These are phyloP conservation scores for Thamnophis elegans DNA, from an alignment of 2,797 vertebrate genomes.

Conservation along the genomic window DNA sequence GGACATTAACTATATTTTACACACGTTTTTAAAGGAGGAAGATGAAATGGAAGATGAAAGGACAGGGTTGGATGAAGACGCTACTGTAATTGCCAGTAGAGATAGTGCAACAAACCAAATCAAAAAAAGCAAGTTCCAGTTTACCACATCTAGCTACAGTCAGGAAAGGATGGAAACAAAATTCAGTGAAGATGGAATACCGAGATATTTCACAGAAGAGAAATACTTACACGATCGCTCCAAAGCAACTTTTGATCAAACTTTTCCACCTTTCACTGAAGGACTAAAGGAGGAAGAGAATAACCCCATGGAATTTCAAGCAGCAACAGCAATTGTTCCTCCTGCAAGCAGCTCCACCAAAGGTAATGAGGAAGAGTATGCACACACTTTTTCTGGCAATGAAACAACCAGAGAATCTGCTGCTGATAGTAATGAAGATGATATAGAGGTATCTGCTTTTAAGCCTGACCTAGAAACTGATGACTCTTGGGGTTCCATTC, in stretches of 20 bases:
- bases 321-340: conserved; percentile 57
- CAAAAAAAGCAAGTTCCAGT: conserved; percentile 65
- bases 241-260: conserved; percentile 62
- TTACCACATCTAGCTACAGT: conserved; percentile 69
- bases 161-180: conserved; percentile 55
- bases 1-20: conserved; percentile 36
- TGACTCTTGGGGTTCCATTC: conserved; percentile 66
- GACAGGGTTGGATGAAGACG: conserved; percentile 58
- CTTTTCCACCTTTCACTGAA: conserved; percentile 61
- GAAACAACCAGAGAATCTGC: conserved; percentile 64
- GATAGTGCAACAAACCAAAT: conserved; percentile 68
- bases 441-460: conserved; percentile 61
- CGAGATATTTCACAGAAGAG: conserved; percentile 62
- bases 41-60: conserved; percentile 61
- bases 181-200: conserved; percentile 61
- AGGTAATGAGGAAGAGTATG: conserved; percentile 60
- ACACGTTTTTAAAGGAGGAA: conserved; percentile 69
- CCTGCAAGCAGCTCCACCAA: conserved; percentile 53
- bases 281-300: conserved; percentile 63
- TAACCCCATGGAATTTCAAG: conserved; percentile 53
- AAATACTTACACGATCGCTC: conserved; percentile 59
- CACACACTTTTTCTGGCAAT: conserved; percentile 59
- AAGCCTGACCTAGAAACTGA: conserved; percentile 59
- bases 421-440: conserved; percentile 61
- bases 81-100: conserved; percentile 58